phyloP scores from a whole-genome alignment of 2,888 invertebrate genomes.

The Troides oblongomaculatus region DNA sequence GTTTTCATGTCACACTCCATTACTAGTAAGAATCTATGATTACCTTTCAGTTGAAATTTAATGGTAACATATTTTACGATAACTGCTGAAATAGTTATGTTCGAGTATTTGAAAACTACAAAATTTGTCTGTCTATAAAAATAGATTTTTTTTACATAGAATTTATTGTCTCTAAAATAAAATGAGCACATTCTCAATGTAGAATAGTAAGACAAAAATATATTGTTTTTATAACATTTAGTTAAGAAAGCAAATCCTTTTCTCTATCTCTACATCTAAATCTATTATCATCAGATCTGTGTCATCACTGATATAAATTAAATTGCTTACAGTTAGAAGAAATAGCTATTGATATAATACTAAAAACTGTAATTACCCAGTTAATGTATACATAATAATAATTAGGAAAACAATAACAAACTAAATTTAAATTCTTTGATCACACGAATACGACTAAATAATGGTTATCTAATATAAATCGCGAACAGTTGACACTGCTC shows the following conservation, averaged over 20 bases:
- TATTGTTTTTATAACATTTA: background rate
- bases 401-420: slow-evolving; percentile 26
- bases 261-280: background rate
- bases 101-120: background rate
- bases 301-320: background rate
- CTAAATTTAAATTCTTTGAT: slow-evolving; percentile 32
- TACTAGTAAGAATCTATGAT: too few species aligned
- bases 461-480: background rate
- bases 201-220: background rate
- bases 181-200: background rate
- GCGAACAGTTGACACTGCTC: too few species aligned
- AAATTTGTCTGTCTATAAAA: background rate
- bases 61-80: too few species aligned
- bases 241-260: background rate
- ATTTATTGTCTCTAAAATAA: background rate
- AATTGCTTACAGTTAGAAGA: slow-evolving; percentile 3
- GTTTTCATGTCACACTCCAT: too few species aligned
- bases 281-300: slow-evolving; percentile 12
- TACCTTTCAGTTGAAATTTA: too few species aligned
- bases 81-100: background rate
- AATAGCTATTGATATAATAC: slow-evolving; percentile 19
- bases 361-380: slow-evolving; percentile 6
- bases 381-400: slow-evolving; percentile 11
- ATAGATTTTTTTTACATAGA: background rate
- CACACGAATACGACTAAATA: slow-evolving; percentile 28